phyloP scores from a whole-genome alignment of 2,113 vertebrate genomes.

The Eonycteris spelaea region DNA sequence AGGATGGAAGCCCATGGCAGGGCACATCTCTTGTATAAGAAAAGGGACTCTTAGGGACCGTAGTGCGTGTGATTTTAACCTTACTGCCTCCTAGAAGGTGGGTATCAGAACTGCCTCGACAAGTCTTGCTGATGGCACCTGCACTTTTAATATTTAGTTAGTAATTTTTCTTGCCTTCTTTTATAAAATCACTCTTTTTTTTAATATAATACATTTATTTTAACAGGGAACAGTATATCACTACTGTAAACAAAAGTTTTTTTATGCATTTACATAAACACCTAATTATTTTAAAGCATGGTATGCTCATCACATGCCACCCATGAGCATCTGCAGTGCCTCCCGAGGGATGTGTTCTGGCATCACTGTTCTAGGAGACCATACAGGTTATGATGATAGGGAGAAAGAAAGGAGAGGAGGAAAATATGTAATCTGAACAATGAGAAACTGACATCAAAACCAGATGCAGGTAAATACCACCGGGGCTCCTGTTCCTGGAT shows the following conservation, averaged over 20 bases:
- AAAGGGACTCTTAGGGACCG: not conserved
- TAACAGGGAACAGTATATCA: not conserved
- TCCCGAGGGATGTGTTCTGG: too few species aligned
- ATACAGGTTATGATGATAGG: not conserved
- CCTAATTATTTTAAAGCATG: not conserved
- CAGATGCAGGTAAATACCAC: not conserved
- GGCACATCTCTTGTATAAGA: not conserved
- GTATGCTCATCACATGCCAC: not conserved
- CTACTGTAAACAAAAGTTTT: not conserved
- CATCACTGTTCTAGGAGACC: not conserved
- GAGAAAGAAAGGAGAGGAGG: not conserved
- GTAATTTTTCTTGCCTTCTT: not conserved
- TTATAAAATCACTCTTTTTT: not conserved
- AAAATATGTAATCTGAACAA: not conserved
- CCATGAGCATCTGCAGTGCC: not conserved
- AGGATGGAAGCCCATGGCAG: not conserved
- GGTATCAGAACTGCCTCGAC: not conserved
- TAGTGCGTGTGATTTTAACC: not conserved
- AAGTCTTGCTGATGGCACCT: not conserved
- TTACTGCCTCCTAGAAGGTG: not conserved
- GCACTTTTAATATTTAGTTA: not conserved
- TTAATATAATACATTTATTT: not conserved
- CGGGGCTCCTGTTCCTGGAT: not conserved
- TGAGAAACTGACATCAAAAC: not conserved
- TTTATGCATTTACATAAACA: not conserved